Evolutionary conservation across 2,113 vertebrate genomes (phyloP), one percentile per base, ranked within the genome.

Genomic region (Onychorhynchus coronatus): DNA sequence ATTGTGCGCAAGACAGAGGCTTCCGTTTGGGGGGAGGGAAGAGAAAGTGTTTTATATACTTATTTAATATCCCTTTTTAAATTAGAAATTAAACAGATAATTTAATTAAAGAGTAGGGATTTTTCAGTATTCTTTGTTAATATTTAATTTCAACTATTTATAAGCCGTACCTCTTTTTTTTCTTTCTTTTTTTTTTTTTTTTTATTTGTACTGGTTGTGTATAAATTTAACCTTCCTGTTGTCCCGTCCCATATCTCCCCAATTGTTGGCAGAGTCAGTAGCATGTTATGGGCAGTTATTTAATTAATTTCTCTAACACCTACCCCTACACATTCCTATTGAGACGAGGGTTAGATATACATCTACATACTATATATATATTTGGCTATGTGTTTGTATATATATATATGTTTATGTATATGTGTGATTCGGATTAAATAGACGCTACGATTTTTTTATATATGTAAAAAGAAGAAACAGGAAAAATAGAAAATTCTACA

Each of bases 61-160:
- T 98, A 98, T 98, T 98, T 98, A 98, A 98, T 98, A 98, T 97
- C 96, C 98, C 98, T 98, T 98, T 98, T 98, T 95, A 98, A 97
- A 98, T 98, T 98, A 98, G 98, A 98, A 98, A 98, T 98, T 98
- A 98, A 98, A 98, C 98, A 98, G 97, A 98, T 98, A 98, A 98
- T 98, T 98, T 98, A 98, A 98, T 98, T 98, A 98, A 98, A 98
- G 97, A 98, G 97, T 98, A 98, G 98, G 98, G 98, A 98, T 98
- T 98, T 98, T 98, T 98, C 98, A 98, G 98, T 98, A 98, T 98
- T 98, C 98, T 98, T 97, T 97, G 98, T 98, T 98, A 98, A 98
- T 98, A 98, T 98, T 98, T 98, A 98, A 98, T 98, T 98, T 98
- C 97, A 97, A 98, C 97, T 98, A 98, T 98, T 98, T 98, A 98